phyloP scores from a whole-genome alignment of 92 coral and sea anemone species.

The Blastomussa wellsi region DNA sequence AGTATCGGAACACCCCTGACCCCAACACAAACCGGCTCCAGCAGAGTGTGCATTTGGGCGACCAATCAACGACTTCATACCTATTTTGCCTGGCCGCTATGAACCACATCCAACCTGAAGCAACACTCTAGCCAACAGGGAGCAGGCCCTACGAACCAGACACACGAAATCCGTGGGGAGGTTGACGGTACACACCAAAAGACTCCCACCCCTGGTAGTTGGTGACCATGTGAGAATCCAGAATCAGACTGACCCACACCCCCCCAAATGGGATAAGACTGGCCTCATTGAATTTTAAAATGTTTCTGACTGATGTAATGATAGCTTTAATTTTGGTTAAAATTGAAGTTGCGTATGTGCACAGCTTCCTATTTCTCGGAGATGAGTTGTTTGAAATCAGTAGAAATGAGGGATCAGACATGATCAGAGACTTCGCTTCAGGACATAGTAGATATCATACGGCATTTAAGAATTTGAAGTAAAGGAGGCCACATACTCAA shows the following conservation, averaged over 20 bases:
- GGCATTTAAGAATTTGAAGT: too few relatives aligned
- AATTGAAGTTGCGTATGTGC: too few relatives aligned
- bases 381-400: too few relatives aligned
- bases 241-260: slow-evolving; percentile 45
- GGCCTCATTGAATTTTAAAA: too few relatives aligned
- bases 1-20: slow-evolving; percentile 43
- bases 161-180: slow-evolving; percentile 59
- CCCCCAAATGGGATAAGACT: slow-evolving; percentile 48
- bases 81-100: slow-evolving; percentile 67
- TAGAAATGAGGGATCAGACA: too few relatives aligned
- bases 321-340: too few relatives aligned
- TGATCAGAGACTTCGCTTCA: too few relatives aligned
- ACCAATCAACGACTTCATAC: slow-evolving; percentile 70
- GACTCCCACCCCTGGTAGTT: slow-evolving; percentile 62
- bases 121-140: slow-evolving; percentile 53
- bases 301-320: too few relatives aligned
- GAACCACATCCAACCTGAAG: slow-evolving; percentile 64
- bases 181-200: slow-evolving; percentile 62
- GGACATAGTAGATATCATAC: too few relatives aligned
- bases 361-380: too few relatives aligned
- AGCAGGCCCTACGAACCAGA: slow-evolving; percentile 61
- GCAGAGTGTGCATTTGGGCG: slow-evolving; percentile 67
- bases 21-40: slow-evolving; percentile 62
- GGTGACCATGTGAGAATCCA: slow-evolving; percentile 65
- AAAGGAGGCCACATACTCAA: too few relatives aligned